Base-by-base conservation (phyloP, 2,113 vertebrate genomes). In the Pterophyllum scalare region DNA sequence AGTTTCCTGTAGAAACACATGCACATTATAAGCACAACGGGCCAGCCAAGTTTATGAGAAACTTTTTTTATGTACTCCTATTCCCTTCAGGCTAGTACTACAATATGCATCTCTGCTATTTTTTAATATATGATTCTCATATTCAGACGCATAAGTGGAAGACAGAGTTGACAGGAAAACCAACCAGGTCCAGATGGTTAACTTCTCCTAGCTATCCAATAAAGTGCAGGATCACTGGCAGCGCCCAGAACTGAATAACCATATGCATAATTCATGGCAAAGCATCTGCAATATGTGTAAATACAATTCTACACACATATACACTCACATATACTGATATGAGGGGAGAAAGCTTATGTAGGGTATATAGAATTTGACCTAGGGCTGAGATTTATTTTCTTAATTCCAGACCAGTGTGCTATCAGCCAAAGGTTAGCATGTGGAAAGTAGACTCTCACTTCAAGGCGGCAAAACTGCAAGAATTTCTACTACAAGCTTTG, bases 241-340 rank as follows among this genome's bases (percentile, higher is more conserved):
- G 62, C 75, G 59, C 83, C 67, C 75, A 67, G 84, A 86, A 88
- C 46, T 79, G 43, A 82, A 78, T 72, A 84, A 87, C 80, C 12
- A 11, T 22, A 91, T 95, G 75, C 86, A 94, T 92, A 89, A 94
- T 92, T 91, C 90, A 92, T 91, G 17, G 46, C 38, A 76, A 43
- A 35, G 28, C 28, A 76, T 82, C 75, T 86, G 80, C 80, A 89
- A 54, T 79, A 78, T 89, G 87, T 91, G 80, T 87, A 85, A 91
- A 94, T 87, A 79, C 78, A 81, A 80, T 90, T 62, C 74, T 33
- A 81, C 79, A 90, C 85, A 80, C 49, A 72, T 81, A 78, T 59
- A 82, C 49, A 2, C 46, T 74, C 38, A 43, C 40, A 28, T 49
- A 49, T 70, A 70, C 0, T 1, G 76, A 61, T 85, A 85, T 56